phyloP scores from a whole-genome alignment of 2,888 invertebrate species.

The Noctua fimbriata region DNA sequence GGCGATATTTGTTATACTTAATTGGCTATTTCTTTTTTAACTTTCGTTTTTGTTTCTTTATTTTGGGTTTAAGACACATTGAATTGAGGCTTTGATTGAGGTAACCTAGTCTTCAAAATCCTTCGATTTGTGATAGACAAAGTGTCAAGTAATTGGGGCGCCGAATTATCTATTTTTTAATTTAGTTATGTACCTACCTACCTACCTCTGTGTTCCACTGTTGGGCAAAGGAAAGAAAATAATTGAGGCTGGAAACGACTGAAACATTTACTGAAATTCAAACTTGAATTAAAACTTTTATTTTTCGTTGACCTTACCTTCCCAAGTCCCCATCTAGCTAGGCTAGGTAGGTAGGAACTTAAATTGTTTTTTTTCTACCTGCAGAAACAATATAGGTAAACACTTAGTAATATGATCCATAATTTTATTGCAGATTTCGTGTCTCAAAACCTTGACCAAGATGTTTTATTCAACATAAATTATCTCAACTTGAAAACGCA shows the following conservation, averaged over 20 bases:
- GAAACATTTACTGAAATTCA: too few relatives aligned
- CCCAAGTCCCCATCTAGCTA: neutral
- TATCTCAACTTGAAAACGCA: conserved; percentile 76
- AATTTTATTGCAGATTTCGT: conserved; percentile 78
- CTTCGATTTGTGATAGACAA: too few relatives aligned
- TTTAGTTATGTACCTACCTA: too few relatives aligned
- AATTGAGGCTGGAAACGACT: neutral
- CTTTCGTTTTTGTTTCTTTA: too few relatives aligned
- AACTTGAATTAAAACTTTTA: neutral
- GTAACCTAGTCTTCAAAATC: too few relatives aligned
- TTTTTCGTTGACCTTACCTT: neutral
- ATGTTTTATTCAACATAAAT: conserved; percentile 83
- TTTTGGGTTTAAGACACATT: too few relatives aligned
- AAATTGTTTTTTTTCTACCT: neutral
- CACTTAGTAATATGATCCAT: neutral
- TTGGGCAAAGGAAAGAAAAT: neutral
- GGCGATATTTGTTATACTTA: too few relatives aligned
- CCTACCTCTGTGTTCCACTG: neutral
- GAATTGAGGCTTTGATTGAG: too few relatives aligned
- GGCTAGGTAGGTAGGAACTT: neutral
- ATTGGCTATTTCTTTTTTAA: too few relatives aligned
- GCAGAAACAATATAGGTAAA: neutral
- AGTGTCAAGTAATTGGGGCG: too few relatives aligned
- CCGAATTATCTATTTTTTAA: too few relatives aligned
- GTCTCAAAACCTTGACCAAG: conserved; percentile 80